Evolutionary conservation across 2,888 invertebrate species (phyloP).

Genomic region (Biston stratarius): DNA sequence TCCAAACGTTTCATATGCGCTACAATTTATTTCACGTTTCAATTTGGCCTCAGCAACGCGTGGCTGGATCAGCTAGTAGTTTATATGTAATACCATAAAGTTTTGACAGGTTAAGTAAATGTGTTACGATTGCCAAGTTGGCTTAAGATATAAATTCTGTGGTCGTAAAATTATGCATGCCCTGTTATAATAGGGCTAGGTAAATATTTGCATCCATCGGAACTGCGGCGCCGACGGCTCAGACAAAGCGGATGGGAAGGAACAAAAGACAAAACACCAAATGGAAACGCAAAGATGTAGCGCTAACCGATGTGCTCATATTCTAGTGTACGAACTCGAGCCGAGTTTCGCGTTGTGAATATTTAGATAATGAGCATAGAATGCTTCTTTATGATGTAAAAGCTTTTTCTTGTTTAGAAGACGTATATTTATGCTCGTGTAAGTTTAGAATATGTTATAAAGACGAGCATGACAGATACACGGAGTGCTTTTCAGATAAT

Average conservation of each 20-base stretch:
- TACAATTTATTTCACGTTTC: too few relatives aligned
- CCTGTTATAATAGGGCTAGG: slow-evolving; percentile 64
- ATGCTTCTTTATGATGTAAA: slow-evolving; percentile 45
- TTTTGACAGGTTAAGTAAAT: slow-evolving; percentile 21
- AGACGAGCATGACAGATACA: slow-evolving; percentile 16
- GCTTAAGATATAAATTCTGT: slow-evolving; percentile 23
- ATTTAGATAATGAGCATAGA: slow-evolving; percentile 51
- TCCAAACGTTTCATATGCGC: too few relatives aligned
- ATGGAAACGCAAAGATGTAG: slow-evolving; percentile 65
- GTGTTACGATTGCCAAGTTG: slow-evolving; percentile 31
- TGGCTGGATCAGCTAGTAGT: too few relatives aligned
- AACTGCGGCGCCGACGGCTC: slow-evolving; percentile 57
- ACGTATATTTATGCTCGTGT: slow-evolving; percentile 33
- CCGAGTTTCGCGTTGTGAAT: slow-evolving; percentile 45
- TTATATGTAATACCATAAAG: slow-evolving; percentile 22
- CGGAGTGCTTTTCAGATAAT: slow-evolving; percentile 18
- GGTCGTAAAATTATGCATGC: slow-evolving; percentile 66
- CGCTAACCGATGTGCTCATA: slow-evolving; percentile 42
- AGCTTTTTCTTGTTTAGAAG: slow-evolving; percentile 45
- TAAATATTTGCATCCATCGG: slow-evolving; percentile 75
- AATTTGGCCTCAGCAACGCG: too few relatives aligned
- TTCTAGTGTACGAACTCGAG: slow-evolving; percentile 37
- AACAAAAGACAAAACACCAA: slow-evolving; percentile 76
- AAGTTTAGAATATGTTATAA: slow-evolving; percentile 40
- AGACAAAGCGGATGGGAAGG: slow-evolving; percentile 71